Evolutionary conservation across 2,113 vertebrate species (phyloP).

Genomic region (Cephalophus harveyi): DNA sequence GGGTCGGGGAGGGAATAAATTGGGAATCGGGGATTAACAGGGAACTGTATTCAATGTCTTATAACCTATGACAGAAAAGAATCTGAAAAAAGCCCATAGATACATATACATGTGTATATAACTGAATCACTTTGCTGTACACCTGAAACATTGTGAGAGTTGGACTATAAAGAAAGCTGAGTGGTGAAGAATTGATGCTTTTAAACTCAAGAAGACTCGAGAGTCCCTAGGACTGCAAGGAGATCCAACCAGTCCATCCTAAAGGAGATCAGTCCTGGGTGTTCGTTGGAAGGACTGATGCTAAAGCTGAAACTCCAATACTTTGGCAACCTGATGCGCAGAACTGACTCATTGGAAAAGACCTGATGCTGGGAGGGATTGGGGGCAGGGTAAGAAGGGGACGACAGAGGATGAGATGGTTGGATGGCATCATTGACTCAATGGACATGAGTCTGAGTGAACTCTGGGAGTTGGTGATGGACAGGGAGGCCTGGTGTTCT

Average conservation of each 20-base stretch:
- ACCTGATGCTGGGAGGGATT: not conserved
- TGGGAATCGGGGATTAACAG: not conserved
- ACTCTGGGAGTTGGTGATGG: not conserved
- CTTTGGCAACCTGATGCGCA: not conserved
- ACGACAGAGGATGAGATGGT: not conserved
- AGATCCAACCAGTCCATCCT: not conserved
- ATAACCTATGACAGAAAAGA: not conserved
- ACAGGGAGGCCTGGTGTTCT: not conserved
- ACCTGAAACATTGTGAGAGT: not conserved
- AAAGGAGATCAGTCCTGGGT: not conserved
- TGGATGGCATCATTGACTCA: not conserved
- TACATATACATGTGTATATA: not conserved
- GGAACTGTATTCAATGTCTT: not conserved
- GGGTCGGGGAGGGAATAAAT: not conserved
- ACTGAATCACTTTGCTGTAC: not conserved
- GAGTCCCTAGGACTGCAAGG: not conserved
- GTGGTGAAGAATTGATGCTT: not conserved
- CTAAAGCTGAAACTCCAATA: not conserved
- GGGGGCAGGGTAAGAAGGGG: not conserved
- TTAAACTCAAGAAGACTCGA: not conserved
- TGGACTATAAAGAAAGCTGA: not conserved
- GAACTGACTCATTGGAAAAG: not conserved
- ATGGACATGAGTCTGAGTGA: not conserved
- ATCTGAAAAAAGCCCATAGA: not conserved
- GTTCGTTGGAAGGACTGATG: not conserved